These are phyloP conservation scores for Paramuricea clavata DNA, from an alignment of 92 coral and sea anemone species.

Conservation along the genomic window DNA sequence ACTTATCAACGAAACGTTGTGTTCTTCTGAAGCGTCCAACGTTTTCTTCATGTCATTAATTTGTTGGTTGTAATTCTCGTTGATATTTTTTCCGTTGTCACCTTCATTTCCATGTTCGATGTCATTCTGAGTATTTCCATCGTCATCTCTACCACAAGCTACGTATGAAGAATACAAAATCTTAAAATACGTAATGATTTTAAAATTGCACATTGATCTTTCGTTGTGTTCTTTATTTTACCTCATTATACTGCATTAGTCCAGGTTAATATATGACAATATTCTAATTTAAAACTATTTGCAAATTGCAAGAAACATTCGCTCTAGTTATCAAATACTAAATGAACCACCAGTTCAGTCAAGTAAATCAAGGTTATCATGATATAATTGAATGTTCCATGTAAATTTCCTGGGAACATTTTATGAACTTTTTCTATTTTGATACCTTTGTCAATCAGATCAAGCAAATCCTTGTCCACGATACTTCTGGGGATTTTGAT, in stretches of 20 bases:
- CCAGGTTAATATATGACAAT: neutral
- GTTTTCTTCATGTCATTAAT: neutral
- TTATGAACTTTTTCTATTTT: neutral
- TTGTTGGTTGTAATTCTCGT: constrained; percentile 1
- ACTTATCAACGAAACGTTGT: constrained; percentile 3
- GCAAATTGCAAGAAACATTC: constrained; percentile 3
- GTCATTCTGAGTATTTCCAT: constrained; percentile 5
- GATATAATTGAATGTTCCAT: too few species aligned
- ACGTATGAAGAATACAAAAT: neutral
- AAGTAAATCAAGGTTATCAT: too few species aligned
- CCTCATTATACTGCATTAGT: neutral
- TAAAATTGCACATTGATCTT: neutral
- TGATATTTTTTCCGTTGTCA: neutral
- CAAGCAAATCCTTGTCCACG: constrained; percentile 18
- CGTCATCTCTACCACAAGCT: constrained; percentile 28
- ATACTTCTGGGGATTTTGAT: constrained; percentile 43
- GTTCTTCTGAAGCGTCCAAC: constrained; percentile 23
- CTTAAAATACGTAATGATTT: neutral
- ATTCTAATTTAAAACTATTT: neutral
- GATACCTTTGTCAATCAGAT: constrained; percentile 49
- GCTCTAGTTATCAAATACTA: neutral
- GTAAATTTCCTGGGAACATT: too few species aligned
- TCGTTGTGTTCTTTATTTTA: neutral
- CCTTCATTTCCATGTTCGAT: constrained; percentile 7
- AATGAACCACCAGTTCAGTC: too few species aligned